Evolutionary conservation across 2,113 vertebrate species (phyloP).

Genomic region (Seriola dumerili): DNA sequence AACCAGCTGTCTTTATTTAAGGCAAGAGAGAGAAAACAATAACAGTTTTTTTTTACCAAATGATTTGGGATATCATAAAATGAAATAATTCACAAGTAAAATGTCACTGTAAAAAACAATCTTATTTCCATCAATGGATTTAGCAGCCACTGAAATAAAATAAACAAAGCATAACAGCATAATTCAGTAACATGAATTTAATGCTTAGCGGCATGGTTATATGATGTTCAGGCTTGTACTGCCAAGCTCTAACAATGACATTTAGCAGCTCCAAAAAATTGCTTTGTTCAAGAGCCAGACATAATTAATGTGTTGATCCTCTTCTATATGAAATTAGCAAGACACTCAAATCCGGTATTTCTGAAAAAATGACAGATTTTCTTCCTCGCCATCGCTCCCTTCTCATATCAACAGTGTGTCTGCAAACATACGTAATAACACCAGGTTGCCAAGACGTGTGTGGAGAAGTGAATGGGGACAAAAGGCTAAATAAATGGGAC

Average conservation of each 20-base stretch:
- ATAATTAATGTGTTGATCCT: slow-evolving; percentile 76
- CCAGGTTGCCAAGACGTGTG: slow-evolving; percentile 41
- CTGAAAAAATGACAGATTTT: slow-evolving; percentile 20
- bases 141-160: slow-evolving; percentile 44
- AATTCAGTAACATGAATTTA: slow-evolving; percentile 58
- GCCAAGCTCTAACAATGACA: slow-evolving; percentile 70
- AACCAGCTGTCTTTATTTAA: slow-evolving; percentile 60
- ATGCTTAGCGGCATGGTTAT: slow-evolving; percentile 59
- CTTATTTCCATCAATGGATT: slow-evolving; percentile 55
- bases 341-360: slow-evolving; percentile 57
- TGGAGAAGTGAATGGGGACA: slow-evolving; percentile 46
- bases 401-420: slow-evolving; percentile 39
- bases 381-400: slow-evolving; percentile 13
- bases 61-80: slow-evolving; percentile 36
- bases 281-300: slow-evolving; percentile 77
- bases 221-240: slow-evolving; percentile 60
- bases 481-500: slow-evolving; percentile 57
- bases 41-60: slow-evolving; percentile 31
- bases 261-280: slow-evolving; percentile 70
- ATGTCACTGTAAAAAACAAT: slow-evolving; percentile 54
- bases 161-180: slow-evolving; percentile 41
- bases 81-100: slow-evolving; percentile 31
- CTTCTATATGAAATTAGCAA: slow-evolving; percentile 69
- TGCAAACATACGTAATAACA: slow-evolving; percentile 36
- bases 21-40: slow-evolving; percentile 39